phyloP scores from a whole-genome alignment of 2,113 vertebrate genomes.

The Piaya cayana region DNA sequence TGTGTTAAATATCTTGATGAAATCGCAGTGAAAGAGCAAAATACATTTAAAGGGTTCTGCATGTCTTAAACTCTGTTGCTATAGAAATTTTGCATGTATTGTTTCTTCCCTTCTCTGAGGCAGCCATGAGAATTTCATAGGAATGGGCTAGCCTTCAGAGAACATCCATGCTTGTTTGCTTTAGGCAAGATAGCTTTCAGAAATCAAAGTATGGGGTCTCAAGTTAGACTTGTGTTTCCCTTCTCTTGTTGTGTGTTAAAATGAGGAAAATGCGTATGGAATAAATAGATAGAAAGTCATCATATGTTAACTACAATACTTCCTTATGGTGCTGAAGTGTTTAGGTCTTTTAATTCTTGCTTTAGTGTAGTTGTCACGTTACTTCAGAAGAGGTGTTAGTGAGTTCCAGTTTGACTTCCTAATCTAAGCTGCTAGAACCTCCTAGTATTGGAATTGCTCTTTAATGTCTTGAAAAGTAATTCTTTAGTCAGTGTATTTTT shows the following conservation, averaged over 20 bases:
- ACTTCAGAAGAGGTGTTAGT: neutral
- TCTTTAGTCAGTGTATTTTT: neutral
- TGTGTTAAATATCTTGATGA: neutral
- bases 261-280: neutral
- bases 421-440: neutral
- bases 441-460: neutral
- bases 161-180: neutral
- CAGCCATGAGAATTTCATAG: neutral
- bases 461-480: neutral
- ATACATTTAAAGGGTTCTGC: neutral
- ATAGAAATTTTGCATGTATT: neutral
- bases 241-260: neutral
- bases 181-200: neutral
- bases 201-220: neutral
- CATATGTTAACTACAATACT: no score
- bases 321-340: neutral
- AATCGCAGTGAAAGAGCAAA: neutral
- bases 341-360: neutral
- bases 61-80: neutral
- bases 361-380: neutral
- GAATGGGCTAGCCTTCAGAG: neutral
- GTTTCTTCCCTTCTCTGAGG: neutral
- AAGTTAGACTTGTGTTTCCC: neutral
- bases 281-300: neutral
- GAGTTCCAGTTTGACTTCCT: neutral